These are phyloP conservation scores for Phyto melanocephala DNA, from an alignment of 2,888 invertebrate genomes.

Conservation along the genomic window DNA sequence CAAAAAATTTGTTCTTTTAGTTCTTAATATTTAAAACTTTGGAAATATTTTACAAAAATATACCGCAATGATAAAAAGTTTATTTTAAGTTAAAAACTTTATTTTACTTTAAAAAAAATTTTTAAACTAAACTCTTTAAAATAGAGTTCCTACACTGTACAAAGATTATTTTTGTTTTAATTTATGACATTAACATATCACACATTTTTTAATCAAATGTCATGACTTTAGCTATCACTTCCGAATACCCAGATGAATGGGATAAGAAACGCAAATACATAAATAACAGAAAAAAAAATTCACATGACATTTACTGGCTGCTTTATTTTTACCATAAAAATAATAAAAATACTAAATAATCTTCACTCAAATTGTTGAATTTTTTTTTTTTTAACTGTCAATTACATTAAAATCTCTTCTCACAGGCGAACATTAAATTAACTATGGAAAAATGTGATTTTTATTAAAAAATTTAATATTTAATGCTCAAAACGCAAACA, in stretches of 20 bases:
- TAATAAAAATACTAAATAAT: background rate
- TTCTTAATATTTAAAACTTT: no score
- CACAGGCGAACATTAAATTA: conserved; percentile 19
- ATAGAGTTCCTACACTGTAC: no score
- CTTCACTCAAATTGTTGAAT: background rate
- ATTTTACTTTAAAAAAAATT: no score
- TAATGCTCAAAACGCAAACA: background rate
- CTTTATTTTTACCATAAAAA: conserved; percentile 1
- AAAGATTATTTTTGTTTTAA: no score
- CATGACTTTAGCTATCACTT: background rate
- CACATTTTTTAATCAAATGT: background rate
- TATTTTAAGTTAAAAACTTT: no score
- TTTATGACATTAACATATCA: no score
- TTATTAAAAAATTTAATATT: background rate
- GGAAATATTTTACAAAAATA: no score
- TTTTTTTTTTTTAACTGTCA: conserved; percentile 34
- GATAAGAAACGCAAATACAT: background rate
- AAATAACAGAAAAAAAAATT: background rate
- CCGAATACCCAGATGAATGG: background rate
- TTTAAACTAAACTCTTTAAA: no score
- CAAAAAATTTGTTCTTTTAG: no score
- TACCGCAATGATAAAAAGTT: no score
- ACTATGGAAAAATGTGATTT: conserved; percentile 21
- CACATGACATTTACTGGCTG: background rate
- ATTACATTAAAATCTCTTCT: conserved; percentile 36